phyloP scores from a whole-genome alignment of 2,797 vertebrate genomes.

The Mormyrus proboscirostris region DNA sequence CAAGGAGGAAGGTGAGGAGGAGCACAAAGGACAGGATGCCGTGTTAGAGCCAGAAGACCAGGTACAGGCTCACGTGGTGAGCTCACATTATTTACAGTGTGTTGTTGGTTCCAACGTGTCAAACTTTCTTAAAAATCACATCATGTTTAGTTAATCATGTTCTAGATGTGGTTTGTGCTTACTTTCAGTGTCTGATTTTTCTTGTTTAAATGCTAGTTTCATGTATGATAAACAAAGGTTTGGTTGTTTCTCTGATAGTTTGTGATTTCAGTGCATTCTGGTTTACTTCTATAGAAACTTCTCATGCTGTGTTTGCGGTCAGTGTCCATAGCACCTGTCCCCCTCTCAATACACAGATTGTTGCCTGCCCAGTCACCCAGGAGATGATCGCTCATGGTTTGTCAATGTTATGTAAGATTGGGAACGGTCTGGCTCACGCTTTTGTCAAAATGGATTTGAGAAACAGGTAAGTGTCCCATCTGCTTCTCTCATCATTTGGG shows the following conservation, averaged over 20 bases:
- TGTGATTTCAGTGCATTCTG: not conserved
- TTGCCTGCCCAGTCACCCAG: conserved; percentile 57
- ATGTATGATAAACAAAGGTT: not conserved
- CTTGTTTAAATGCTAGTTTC: not conserved
- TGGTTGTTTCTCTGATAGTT: not conserved
- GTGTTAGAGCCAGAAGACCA: conserved; percentile 21
- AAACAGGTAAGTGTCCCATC: conserved; percentile 61
- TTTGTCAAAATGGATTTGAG: conserved; percentile 76
- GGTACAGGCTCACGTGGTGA: conserved; percentile 17
- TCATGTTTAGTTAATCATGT: not conserved
- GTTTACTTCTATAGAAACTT: not conserved
- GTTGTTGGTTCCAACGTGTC: not conserved
- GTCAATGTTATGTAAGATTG: conserved; percentile 75
- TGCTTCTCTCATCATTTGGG: not conserved
- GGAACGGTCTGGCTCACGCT: conserved; percentile 75
- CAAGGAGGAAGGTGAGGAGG: conserved; percentile 39
- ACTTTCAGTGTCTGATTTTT: not conserved
- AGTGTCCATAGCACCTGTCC: not conserved
- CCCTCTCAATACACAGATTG: conserved; percentile 33
- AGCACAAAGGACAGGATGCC: conserved; percentile 15
- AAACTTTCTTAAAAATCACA: conserved; percentile 3
- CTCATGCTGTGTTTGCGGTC: not conserved
- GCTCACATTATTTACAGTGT: not conserved
- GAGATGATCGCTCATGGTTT: conserved; percentile 66
- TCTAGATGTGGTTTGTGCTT: not conserved